Evolutionary conservation across 2,888 invertebrate species (phyloP), one percentile per base, ranked within the genome.

Genomic region (Macropis europaea): DNA sequence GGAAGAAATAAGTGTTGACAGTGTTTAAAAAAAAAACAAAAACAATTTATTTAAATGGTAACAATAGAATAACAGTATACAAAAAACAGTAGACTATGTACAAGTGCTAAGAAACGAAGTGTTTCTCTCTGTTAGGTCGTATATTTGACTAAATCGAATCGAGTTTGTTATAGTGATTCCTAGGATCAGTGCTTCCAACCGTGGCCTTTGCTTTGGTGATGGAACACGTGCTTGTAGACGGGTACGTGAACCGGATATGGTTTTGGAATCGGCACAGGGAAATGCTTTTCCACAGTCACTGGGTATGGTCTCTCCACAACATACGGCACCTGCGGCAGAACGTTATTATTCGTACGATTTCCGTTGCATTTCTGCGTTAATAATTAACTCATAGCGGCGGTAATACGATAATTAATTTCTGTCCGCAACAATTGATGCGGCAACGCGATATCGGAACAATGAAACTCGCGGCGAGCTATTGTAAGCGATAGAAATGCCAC

Each of bases 241-340:
- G 93, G 93, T 2, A 93, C 91, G 75, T 93, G 91, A 19, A 92
- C 90, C 5, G 93, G 92, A 56, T 93, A 92, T 1, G 92, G 93
- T 81, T 91, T 91, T 68, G 92, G 92, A 13, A 93, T 92, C 6
- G 90, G 90, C 1, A 93, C 91, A 30, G 92, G 86, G 7, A 92
- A 92, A 28, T 92, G 90, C 81, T 88, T 92, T 79, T 93, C 93
- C 5, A 91, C 90, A 1, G 92, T 92, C 3, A 93, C 90, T 66
- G 92, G 90, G 47, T 92, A 91, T 45, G 93, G 92, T 82, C 90
- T 92, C 81, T 93, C 93, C 0, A 93, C 92, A 9, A 92, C 91
- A 82, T 92, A 92, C 0, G 93, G 93, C 32, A 93, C 84, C 88
- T 88, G 60, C 2, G n/a, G 2, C 26, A 54, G n/a, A 13, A 43